Evolutionary conservation across 2,113 vertebrate genomes (phyloP).

Genomic region (Pogona vitticeps): DNA sequence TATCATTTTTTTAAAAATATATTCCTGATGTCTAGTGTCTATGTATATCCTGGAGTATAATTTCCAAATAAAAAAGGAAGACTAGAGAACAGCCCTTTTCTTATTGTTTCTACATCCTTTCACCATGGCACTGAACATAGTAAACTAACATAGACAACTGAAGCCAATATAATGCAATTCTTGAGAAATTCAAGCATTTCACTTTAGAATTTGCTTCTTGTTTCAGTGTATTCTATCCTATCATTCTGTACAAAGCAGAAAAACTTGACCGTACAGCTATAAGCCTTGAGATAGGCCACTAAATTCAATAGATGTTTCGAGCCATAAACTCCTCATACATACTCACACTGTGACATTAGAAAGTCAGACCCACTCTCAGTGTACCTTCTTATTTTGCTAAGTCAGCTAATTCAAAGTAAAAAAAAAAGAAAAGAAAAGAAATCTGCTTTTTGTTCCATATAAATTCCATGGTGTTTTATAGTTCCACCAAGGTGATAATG

Average conservation of each 20-base stretch:
- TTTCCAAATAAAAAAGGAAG: neutral
- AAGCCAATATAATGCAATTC: neutral
- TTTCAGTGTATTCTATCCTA: neutral
- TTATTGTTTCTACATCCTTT: neutral
- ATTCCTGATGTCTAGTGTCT: neutral
- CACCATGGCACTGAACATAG: neutral
- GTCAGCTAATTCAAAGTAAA: constrained; percentile 1
- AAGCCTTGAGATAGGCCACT: neutral
- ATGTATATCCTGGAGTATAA: neutral
- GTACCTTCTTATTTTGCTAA: neutral
- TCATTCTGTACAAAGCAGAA: neutral
- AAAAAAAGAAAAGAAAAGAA: no score
- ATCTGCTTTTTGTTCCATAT: neutral
- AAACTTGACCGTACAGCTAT: neutral
- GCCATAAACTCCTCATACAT: neutral
- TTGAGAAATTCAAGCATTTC: neutral
- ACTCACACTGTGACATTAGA: neutral
- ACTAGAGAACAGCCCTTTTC: neutral
- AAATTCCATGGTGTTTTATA: neutral
- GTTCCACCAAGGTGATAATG: neutral
- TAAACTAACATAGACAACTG: neutral
- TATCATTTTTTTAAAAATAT: neutral
- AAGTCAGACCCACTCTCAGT: neutral
- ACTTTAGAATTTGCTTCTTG: neutral
- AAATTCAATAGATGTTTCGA: neutral